Conservation (phyloP, 2,888 invertebrate species). For the Oligia fasciuncula region DNA sequence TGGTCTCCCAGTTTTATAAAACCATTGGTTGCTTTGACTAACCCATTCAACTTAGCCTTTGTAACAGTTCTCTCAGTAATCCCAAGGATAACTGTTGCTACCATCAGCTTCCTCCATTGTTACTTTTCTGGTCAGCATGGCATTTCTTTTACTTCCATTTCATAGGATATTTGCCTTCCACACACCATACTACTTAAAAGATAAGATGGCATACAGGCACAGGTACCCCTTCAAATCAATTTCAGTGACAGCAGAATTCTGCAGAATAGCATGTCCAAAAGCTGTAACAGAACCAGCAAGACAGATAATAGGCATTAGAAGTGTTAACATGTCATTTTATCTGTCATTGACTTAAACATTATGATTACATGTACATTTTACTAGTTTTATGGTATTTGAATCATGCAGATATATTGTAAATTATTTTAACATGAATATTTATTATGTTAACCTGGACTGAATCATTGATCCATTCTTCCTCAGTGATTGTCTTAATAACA, state of each 20-base stretch:
- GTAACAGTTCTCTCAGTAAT: not conserved
- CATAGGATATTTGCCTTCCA: not conserved
- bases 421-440: conserved; percentile 23
- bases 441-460: conserved; percentile 29
- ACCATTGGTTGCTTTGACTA: not conserved
- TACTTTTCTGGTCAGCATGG: no score
- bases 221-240: not conserved
- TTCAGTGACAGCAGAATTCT: not conserved
- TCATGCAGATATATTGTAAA: not conserved
- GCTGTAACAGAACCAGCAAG: not conserved
- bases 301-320: not conserved
- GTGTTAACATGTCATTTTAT: not conserved
- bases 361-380: not conserved
- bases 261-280: not conserved
- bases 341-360: not conserved
- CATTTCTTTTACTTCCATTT: not conserved
- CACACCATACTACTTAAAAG: not conserved
- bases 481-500: conserved; percentile 25
- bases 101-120: not conserved
- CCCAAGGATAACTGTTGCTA: not conserved
- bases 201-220: not conserved
- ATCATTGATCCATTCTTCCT: conserved; percentile 42
- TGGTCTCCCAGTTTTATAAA: not conserved
- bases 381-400: not conserved
- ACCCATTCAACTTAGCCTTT: no score